Base-by-base conservation (phyloP, 1,140 invertebrate species). In the Drosophila bocki region DNA sequence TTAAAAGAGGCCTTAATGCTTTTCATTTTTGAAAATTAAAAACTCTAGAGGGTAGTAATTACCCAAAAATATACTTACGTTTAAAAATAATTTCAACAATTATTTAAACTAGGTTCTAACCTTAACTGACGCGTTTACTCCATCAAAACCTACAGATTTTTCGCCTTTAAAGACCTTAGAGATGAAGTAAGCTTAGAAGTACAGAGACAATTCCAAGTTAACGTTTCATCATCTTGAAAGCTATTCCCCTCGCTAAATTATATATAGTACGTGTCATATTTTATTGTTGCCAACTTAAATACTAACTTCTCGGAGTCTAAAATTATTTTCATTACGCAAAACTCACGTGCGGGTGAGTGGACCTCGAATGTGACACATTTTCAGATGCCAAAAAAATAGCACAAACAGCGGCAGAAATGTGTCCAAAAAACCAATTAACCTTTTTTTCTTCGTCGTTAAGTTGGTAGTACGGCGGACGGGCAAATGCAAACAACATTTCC, bases 401-500 rank as follows among this genome's bases (percentile, higher is more conserved):
- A 50, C 22, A 69, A 15, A 17, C 47, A 42, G 45, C n/a, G 9
- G 19, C 47, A 42, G 35, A 50, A 69, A 51, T 50, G 57, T 60
- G 41, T 35, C 45, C 6, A 44, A 44, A 68, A 83, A 68, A 84
- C 72, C 74, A 88, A 90, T 90, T 88, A 90, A 88, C 84, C 84
- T 67, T 64, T 88, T 87, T 88, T 83, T 68, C 78, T 80, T 78
- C 26, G 45, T 47, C 39, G 57, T 50, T 64, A 65, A 76, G 61
- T 76, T 65, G 74, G 61, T 59, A 67, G 74, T 54, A 60, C 22
- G 22, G 44, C 57, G 64, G 75, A 82, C 70, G 61, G 58, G 57
- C 68, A 63, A 80, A 77, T 44, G 59, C 56, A 77, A 84, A 64
- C 80, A 80, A 54, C 47, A 51, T 44, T 74, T 53, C 33, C 33